Conservation (phyloP, 2,113 vertebrate genomes). For the Apodemus speciosus region DNA sequence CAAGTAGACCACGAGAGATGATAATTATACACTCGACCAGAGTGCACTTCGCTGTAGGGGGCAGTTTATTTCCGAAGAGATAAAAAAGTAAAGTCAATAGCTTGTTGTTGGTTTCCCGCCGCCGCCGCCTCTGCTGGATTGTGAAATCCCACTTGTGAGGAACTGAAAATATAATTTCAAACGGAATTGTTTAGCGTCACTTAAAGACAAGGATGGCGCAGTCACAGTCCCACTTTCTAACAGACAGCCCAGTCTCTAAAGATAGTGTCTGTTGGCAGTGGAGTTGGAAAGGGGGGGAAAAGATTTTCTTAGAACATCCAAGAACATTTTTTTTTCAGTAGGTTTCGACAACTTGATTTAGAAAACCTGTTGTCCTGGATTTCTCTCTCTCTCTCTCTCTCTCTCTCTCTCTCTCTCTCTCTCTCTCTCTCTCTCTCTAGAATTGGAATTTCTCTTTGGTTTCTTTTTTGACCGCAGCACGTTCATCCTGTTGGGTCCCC, state of each 20-base stretch:
- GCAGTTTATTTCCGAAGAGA: constrained; percentile 78
- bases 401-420: too few species aligned
- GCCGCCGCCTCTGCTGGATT: constrained; percentile 58
- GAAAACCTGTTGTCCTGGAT: background rate
- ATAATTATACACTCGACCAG: background rate
- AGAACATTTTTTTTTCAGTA: background rate
- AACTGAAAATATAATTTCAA: constrained; percentile 87
- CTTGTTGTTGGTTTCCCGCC: constrained; percentile 58
- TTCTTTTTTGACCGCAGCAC: background rate
- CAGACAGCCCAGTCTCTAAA: constrained; percentile 69
- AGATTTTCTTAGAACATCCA: background rate
- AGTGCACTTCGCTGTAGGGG: constrained; percentile 62
- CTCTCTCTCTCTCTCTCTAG: background rate
- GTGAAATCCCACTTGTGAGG: constrained; percentile 82
- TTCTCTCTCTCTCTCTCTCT: too few species aligned
- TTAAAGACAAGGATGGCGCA: constrained; percentile 47
- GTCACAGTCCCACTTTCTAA: constrained; percentile 62
- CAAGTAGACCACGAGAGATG: constrained; percentile 33
- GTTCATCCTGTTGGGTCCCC: too few species aligned
- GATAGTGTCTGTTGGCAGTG: constrained; percentile 62
- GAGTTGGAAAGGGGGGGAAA: background rate
- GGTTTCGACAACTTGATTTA: background rate
- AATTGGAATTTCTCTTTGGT: background rate
- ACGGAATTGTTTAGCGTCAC: constrained; percentile 79
- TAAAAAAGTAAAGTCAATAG: constrained; percentile 65